These are phyloP conservation scores for Sarcophaga variegata DNA, from an alignment of 2,888 invertebrate species.

Conservation along the genomic window DNA sequence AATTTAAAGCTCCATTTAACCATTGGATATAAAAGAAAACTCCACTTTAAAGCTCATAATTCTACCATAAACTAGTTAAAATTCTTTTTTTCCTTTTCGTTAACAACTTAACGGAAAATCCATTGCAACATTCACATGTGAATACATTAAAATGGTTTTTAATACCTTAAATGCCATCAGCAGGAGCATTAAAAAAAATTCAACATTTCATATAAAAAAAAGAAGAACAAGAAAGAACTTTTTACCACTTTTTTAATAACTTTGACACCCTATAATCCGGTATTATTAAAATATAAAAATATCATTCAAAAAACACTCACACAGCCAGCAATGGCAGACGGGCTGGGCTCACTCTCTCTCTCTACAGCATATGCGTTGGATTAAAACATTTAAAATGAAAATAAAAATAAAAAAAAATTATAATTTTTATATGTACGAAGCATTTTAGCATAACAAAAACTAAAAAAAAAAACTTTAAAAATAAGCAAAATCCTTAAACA, in stretches of 20 bases:
- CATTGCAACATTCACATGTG: not conserved
- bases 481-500: not conserved
- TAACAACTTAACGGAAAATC: not conserved
- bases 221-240: conserved; percentile 6
- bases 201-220: not conserved
- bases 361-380: conserved; percentile 77
- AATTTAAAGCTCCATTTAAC: too few species aligned
- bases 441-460: conserved; percentile 63
- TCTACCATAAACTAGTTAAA: not conserved
- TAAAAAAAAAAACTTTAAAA: conserved; percentile 26
- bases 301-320: conserved; percentile 35
- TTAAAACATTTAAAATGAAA: conserved; percentile 80
- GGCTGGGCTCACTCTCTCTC: conserved; percentile 1
- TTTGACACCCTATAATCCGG: conserved; percentile 73
- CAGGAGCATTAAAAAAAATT: not conserved
- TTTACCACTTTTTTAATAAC: conserved; percentile 60
- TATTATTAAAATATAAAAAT: conserved; percentile 69
- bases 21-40: not conserved
- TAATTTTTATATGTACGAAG: conserved; percentile 52
- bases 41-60: not conserved
- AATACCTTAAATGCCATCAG: conserved; percentile 49
- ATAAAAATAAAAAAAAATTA: conserved; percentile 71
- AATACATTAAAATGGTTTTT: conserved; percentile 33
- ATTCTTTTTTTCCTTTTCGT: not conserved
- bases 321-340: not conserved